Evolutionary conservation across 2,888 invertebrate genomes (phyloP), one percentile per base, ranked within the genome.

Genomic region (Cantharis nigra): DNA sequence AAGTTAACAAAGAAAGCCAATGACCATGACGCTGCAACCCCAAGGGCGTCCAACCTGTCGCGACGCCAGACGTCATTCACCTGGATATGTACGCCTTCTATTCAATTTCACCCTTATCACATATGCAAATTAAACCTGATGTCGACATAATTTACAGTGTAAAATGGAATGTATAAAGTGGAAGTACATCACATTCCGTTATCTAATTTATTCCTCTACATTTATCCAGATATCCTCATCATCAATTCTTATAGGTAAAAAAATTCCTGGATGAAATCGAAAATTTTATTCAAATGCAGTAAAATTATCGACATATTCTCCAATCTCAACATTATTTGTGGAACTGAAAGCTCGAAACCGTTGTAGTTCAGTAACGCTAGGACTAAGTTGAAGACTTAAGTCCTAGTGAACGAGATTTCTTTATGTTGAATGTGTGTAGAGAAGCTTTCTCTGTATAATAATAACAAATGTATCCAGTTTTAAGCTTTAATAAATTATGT

Each of bases 21-120:
- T 83, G 84, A 84, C 84, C 84, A 84, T 84, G 84, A 81, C 84
- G 84, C 79, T 82, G 82, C 81, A 82, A 69, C 82, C 82, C 83
- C 85, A 85, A 85, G 85, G 85, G 84, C 84, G 81, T 83, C 80
- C 77, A 74, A 81, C 78, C 80, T 83, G 83, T 84, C 85, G 83
- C 84, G 85, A 84, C 85, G 85, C 83, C 79, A 83, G 84, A 81
- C 84, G 85, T 84, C 85, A 83, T 84, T 85, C 84, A 85, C 85
- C 84, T 84, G 83, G 79, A 77, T 79, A 73, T 77, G 62, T 73
- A 81, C 73, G 33, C 74, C 71, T 71, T 62, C 62, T 63, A 49
- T 49, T 49, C 49, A 49, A 64, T 71, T 70, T 73, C 65, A 28
- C 63, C 70, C 69, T 69, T 14, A 30, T 10, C 63, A 23, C 63